These are phyloP conservation scores for Polypterus bichir DNA, from an alignment of 2,113 vertebrate species.

Conservation along the genomic window DNA sequence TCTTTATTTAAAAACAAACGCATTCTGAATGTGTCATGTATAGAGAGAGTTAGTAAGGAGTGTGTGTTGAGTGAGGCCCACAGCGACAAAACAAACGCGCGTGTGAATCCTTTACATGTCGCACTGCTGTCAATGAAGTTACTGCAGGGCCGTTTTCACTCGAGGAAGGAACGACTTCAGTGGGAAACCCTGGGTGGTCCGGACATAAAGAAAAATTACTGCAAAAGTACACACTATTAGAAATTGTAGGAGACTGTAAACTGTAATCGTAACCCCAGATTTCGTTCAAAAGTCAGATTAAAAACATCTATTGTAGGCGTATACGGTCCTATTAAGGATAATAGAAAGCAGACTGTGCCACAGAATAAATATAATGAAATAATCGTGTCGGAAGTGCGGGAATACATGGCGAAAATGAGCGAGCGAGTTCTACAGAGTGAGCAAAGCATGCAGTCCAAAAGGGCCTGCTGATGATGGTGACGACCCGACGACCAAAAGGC, in stretches of 20 bases:
- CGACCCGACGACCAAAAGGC: too few species aligned
- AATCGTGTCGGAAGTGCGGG: background rate
- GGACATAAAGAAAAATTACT: conserved; percentile 13
- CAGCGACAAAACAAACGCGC: too few species aligned
- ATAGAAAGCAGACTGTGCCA: conserved; percentile 5
- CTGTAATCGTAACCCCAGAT: conserved; percentile 18
- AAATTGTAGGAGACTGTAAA: conserved; percentile 15
- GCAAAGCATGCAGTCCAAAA: too few species aligned
- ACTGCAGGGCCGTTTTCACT: too few species aligned
- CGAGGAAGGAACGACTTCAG: too few species aligned
- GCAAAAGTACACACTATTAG: conserved; percentile 21
- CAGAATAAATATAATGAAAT: conserved; percentile 1
- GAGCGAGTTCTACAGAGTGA: background rate
- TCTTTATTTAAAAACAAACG: too few species aligned
- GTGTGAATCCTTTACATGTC: too few species aligned
- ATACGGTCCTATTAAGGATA: background rate
- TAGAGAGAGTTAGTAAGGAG: too few species aligned
- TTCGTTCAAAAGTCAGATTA: conserved; percentile 24
- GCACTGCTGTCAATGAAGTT: too few species aligned
- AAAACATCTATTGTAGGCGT: conserved; percentile 6
- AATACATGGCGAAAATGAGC: background rate
- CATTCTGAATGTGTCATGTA: too few species aligned
- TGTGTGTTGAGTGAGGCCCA: too few species aligned
- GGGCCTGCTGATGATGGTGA: too few species aligned
- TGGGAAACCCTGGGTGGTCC: conserved; percentile 38